Percentiles rank a stretch among this genome's conserved stretches.
Evolutionary conservation across 2,113 vertebrate genomes (phyloP).

Genomic region (Trinectes maculatus): DNA sequence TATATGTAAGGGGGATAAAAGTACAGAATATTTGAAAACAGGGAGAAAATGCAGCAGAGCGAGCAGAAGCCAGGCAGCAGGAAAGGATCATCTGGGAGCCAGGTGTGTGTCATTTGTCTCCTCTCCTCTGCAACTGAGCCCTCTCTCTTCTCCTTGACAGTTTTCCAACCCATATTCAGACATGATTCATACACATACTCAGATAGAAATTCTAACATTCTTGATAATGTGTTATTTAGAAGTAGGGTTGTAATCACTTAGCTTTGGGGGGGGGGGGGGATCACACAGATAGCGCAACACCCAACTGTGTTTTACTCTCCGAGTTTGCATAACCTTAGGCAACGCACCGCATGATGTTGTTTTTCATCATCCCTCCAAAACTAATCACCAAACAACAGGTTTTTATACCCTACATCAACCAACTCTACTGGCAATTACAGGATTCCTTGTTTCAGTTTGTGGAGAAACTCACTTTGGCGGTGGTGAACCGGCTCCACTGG

Average conservation of each 20-base stretch:
- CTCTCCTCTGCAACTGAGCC: conserved; percentile 34
- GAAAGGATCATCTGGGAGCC: conserved; percentile 56
- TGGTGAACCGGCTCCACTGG: conserved; percentile 73
- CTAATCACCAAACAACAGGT: background rate
- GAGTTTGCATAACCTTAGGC: conserved; percentile 4
- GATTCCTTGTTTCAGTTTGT: background rate
- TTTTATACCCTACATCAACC: background rate
- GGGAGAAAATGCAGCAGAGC: conserved; percentile 43
- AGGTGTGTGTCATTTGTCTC: conserved; percentile 52
- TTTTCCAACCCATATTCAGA: conserved; percentile 27
- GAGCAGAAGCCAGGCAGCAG: conserved; percentile 67
- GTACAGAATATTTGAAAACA: conserved; percentile 29
- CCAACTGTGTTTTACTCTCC: conserved; percentile 11
- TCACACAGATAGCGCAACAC: conserved; percentile 12
- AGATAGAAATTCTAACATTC: background rate
- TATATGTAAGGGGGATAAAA: conserved; percentile 16
- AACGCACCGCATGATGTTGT: background rate
- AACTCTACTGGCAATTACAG: background rate
- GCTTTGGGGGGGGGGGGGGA: conserved; percentile 7
- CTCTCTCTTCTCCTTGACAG: conserved; percentile 25
- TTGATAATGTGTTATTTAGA: conserved; percentile 12
- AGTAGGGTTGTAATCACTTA: conserved; percentile 6
- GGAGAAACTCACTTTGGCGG: conserved; percentile 82
- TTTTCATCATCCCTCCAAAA: background rate
- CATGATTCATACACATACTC: conserved; percentile 14